These are phyloP conservation scores for Dicranocentrus wangi DNA, from an alignment of 2,888 invertebrate species.

Conservation along the genomic window DNA sequence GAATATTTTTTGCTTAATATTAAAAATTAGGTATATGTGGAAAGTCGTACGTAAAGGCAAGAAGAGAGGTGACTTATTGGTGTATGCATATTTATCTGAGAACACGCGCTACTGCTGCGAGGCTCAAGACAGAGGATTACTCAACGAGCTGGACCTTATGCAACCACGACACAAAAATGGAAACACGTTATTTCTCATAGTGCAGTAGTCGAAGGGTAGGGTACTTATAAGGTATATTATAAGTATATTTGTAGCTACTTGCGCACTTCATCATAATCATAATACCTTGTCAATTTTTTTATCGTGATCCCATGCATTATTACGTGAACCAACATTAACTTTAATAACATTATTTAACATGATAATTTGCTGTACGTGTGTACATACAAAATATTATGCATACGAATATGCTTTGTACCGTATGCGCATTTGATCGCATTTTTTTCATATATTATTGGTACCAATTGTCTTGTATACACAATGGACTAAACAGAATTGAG, in stretches of 20 bases:
- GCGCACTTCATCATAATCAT: not conserved
- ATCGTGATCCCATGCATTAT: slow-evolving; percentile 6
- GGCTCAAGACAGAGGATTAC: too few relatives aligned
- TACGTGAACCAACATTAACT: slow-evolving; percentile 7
- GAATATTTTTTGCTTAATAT: too few relatives aligned
- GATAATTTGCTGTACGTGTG: not conserved
- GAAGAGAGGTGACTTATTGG: too few relatives aligned
- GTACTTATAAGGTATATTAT: not conserved
- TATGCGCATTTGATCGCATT: too few relatives aligned
- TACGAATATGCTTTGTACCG: too few relatives aligned
- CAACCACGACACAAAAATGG: slow-evolving; percentile 15
- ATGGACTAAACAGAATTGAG: too few relatives aligned
- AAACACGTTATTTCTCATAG: slow-evolving; percentile 13
- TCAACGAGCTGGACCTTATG: slow-evolving; percentile 14
- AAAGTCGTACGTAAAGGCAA: too few relatives aligned
- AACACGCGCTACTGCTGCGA: too few relatives aligned
- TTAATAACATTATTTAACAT: slow-evolving; percentile 23
- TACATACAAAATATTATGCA: not conserved
- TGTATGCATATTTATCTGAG: too few relatives aligned
- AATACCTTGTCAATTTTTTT: slow-evolving; percentile 14
- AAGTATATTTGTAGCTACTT: not conserved
- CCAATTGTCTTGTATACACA: too few relatives aligned
- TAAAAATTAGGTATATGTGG: too few relatives aligned
- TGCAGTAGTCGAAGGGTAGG: not conserved
- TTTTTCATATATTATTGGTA: too few relatives aligned